Evolutionary conservation across 2,113 vertebrate genomes (phyloP), one percentile per base, ranked within the genome.

Genomic region (Lucifuga dentata): DNA sequence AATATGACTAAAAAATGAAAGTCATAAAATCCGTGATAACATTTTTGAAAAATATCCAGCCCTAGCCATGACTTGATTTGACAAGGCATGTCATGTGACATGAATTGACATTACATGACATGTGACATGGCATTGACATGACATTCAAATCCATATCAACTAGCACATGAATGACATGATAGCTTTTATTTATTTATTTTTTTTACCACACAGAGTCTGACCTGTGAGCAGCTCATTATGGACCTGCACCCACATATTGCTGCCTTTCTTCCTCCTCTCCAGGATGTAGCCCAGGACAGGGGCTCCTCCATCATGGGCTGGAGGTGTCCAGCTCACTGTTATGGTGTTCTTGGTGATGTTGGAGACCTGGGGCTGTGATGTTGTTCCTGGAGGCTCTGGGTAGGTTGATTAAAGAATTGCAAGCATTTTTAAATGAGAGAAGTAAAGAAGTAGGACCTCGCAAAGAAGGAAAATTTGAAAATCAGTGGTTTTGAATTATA

Each of bases 161-260:
- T 15, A 13, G 2, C 16, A n/a, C 2, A 33, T 7, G 49, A 46
- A 23, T n/a, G 12, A 19, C 17, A 68, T 11, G 7, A 26, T 0
- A 5, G 9, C n/a, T 29, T 3, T 29, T 29, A 7, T 29, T n/a
- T n/a, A n/a, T n/a, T n/a, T 38, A 29, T 29, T 29, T 20, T 3
- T n/a, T 26, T 9, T 21, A 8, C 20, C 9, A 8, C n/a, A n/a
- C n/a, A 21, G 16, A 52, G 36, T 39, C 85, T 81, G 51, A 94
- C 91, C 91, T 87, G 91, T 79, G 46, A 93, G 44, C n/a, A 80
- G 80, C n/a, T 91, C 88, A 52, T 90, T 76, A 29, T 82, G 90
- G 60, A 88, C 33, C 20, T 82, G 74, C 32, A 93, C 62, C 91
- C 83, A 93, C 59, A 92, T 74, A 21, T 35, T 91, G 72, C 85